Evolutionary conservation across 2,888 invertebrate genomes (phyloP).

Genomic region (Stenodera caucasica): DNA sequence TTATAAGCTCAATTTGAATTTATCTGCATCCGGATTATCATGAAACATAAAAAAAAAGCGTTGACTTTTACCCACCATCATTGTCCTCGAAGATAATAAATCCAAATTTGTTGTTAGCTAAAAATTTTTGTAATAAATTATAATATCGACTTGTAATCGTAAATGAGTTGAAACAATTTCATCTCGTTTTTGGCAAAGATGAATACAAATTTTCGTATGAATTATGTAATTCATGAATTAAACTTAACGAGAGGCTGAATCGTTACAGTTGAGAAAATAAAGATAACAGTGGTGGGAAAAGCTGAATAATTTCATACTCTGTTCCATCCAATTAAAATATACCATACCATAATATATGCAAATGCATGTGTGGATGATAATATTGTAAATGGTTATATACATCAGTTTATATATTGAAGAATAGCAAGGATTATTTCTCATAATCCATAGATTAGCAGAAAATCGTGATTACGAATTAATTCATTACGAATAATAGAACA

Average conservation of each 20-base stretch:
- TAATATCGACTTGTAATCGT: too few relatives aligned
- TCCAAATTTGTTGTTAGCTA: too few relatives aligned
- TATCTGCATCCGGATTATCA: neutral
- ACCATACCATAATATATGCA: conserved; percentile 17
- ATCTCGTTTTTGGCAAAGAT: neutral
- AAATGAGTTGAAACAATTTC: conserved; percentile 1
- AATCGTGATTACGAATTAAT: conserved; percentile 1
- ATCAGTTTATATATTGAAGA: neutral
- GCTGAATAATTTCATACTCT: conserved; percentile 1
- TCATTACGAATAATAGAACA: neutral
- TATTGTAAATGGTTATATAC: conserved; percentile 2
- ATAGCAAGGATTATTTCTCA: neutral
- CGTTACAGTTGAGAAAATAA: conserved; percentile 6
- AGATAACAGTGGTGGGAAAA: conserved; percentile 13
- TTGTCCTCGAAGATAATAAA: too few relatives aligned
- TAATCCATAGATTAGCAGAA: neutral
- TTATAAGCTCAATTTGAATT: neutral
- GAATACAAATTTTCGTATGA: conserved; percentile 9
- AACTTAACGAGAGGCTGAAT: conserved; percentile 14
- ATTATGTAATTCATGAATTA: conserved; percentile 17
- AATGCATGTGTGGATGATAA: conserved; percentile 15
- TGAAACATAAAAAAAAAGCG: too few relatives aligned
- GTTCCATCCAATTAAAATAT: conserved; percentile 5
- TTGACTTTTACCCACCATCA: too few relatives aligned
- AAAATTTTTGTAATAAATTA: too few relatives aligned